Base-by-base conservation (phyloP, 2,113 vertebrate species). In the Pygoscelis adeliae region DNA sequence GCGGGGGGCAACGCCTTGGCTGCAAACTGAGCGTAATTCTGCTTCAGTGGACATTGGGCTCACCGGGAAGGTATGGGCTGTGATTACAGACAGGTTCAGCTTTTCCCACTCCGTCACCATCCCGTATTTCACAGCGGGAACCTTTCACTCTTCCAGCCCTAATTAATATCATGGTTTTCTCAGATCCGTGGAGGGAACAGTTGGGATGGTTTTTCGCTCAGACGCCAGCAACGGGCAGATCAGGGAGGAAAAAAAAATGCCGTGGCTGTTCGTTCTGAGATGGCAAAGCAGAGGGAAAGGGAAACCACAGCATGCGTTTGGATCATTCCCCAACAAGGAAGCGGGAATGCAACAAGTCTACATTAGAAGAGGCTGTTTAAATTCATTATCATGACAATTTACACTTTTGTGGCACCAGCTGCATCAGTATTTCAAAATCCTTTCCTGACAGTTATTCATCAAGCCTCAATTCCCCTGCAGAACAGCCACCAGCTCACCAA, bases 161-260 rank as follows among this genome's bases (percentile, higher is more conserved):
- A 90, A 94, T 95, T 94, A 97, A 94, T 62, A 46, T 83, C 85
- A 93, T 83, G 92, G 58, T 72, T 96, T 86, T 47, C 49, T 88
- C 62, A 65, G 70, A 72, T 65, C 44, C 13, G 17, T 1, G 34
- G 44, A 94, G 58, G 66, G 84, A 91, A 90, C 25, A 26, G 66
- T 85, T 88, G 46, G 85, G 78, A 53, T 55, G 2, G 2, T 10
- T 58, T 49, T 69, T 72, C 38, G 47, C 52, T 89, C 88, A 81
- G n/a, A 49, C 42, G 74, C 16, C 61, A 89, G 61, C 38, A 89
- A 81, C 0, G 5, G 46, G 63, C 30, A 92, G 82, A 90, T 4
- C 26, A 47, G 36, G 15, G 30, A 78, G 69, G 30, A 36, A 40
- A 82, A 53, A 53, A 55, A 88, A 63, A 38, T 21, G 26, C 17